Base-by-base conservation (phyloP, 2,888 invertebrate species). In the Sycophila texana region DNA sequence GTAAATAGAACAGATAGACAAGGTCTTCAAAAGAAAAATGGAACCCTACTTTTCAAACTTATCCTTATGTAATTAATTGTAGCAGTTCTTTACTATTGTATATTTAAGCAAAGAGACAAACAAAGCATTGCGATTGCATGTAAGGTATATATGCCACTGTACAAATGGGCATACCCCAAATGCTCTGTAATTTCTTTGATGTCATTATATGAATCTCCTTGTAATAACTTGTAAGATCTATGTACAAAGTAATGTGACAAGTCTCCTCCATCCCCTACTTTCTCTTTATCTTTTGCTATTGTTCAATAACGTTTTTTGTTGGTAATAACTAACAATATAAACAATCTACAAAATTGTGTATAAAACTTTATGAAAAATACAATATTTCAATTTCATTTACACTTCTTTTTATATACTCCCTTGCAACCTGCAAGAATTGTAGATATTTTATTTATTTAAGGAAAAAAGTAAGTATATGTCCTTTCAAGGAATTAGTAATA, bases 171-270 rank as follows among this genome's bases (percentile, higher is more conserved):
- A 12, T 55, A 55, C 16, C 4, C n/a, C n/a, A 39, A 53, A 55
- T 51, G 60, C 26, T 55, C 14, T 68, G n/a, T 63, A 30, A 60
- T 68, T 61, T 5, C 13, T 60, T 51, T 18, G 5, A 55, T 39
- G n/a, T 71, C 39, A 7, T 12, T 71, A 66, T 66, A 72, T n/a
- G n/a, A 65, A 77, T 65, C 63, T 77, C 39, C 73, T 74, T 74
- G 20, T 65, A 71, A 77, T 71, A 55, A 65, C 30, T 53, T 74
- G 18, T 70, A 49, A 58, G 53, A 57, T 70, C 22, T 63, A 74
- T 79, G 74, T 79, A 79, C 57, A 74, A 74, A 74, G 51, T 65
- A 79, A 39, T 74, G 30, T 66, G 51, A 68, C 20, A 73, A 68
- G 68, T 75, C 68, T 75, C 60, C 68, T 75, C 61, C 58, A 74